Evolutionary conservation across 2,797 vertebrate genomes (phyloP).

Genomic region (Coluber constrictor): DNA sequence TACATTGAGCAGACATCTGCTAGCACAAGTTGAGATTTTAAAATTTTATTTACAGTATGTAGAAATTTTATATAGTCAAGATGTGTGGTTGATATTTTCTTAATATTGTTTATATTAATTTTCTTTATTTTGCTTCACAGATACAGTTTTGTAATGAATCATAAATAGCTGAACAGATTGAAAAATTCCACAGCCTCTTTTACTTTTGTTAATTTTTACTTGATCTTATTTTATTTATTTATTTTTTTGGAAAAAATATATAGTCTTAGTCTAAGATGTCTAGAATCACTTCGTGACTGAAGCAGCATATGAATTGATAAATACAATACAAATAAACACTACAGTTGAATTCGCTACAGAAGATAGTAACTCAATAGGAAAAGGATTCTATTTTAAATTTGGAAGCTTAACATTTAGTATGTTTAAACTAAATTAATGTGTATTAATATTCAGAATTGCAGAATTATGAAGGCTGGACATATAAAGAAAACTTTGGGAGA

Average conservation of each 20-base stretch:
- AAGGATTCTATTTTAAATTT: neutral
- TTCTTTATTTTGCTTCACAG: neutral
- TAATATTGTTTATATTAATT: neutral
- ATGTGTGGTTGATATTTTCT: neutral
- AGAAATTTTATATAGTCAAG: neutral
- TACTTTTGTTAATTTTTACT: neutral
- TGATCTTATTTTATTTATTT: neutral
- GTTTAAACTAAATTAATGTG: neutral
- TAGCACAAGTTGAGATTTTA: neutral
- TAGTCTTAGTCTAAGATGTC: neutral
- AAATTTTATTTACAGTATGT: too few relatives aligned
- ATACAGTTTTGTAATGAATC: neutral
- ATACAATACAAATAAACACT: neutral
- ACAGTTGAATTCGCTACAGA: neutral
- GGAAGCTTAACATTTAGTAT: neutral
- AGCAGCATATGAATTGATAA: neutral
- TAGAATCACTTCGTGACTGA: neutral
- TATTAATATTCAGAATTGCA: neutral
- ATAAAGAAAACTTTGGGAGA: neutral
- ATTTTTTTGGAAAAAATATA: neutral
- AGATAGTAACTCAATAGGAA: neutral
- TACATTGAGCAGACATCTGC: neutral
- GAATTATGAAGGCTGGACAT: neutral
- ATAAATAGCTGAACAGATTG: neutral
- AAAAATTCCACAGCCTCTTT: neutral